phyloP scores from a whole-genome alignment of 2,113 vertebrate species.

The Pardalotus punctatus region DNA sequence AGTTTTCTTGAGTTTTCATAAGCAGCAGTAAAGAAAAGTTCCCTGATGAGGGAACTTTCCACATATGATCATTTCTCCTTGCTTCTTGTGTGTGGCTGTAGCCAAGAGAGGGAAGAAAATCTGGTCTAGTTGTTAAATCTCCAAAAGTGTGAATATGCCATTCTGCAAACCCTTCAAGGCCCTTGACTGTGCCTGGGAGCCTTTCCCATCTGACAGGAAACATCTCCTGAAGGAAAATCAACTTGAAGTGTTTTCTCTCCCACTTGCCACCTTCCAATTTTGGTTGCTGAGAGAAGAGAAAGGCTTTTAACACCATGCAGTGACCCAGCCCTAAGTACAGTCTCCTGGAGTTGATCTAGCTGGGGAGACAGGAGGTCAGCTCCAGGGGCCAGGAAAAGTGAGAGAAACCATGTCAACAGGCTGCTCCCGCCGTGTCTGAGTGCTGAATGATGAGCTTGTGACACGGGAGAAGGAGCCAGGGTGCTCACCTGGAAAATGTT shows the following conservation, averaged over 20 bases:
- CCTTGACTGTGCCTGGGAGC: not conserved
- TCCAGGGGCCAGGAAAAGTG: constrained; percentile 35
- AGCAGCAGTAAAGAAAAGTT: not conserved
- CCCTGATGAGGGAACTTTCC: not conserved
- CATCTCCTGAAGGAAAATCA: constrained; percentile 14
- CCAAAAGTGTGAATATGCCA: not conserved
- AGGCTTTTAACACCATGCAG: constrained; percentile 62
- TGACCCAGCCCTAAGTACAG: constrained; percentile 43
- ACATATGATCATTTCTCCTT: not conserved
- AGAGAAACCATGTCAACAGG: constrained; percentile 72
- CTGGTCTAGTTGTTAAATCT: not conserved
- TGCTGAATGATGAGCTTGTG: constrained; percentile 33
- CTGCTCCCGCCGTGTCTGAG: constrained; percentile 23
- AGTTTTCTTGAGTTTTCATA: not conserved
- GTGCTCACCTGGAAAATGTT: constrained; percentile 76
- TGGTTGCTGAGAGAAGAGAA: constrained; percentile 43
- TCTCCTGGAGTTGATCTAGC: constrained; percentile 61
- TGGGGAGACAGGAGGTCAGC: constrained; percentile 48
- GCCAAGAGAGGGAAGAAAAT: not conserved
- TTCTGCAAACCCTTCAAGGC: not conserved
- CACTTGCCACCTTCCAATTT: constrained; percentile 54
- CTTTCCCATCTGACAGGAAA: not conserved
- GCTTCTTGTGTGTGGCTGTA: not conserved
- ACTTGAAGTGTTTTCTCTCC: constrained; percentile 48
- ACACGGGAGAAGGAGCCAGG: not conserved